These are phyloP conservation scores for Acridotheres tristis DNA, from an alignment of 2,797 vertebrate species.

Conservation along the genomic window DNA sequence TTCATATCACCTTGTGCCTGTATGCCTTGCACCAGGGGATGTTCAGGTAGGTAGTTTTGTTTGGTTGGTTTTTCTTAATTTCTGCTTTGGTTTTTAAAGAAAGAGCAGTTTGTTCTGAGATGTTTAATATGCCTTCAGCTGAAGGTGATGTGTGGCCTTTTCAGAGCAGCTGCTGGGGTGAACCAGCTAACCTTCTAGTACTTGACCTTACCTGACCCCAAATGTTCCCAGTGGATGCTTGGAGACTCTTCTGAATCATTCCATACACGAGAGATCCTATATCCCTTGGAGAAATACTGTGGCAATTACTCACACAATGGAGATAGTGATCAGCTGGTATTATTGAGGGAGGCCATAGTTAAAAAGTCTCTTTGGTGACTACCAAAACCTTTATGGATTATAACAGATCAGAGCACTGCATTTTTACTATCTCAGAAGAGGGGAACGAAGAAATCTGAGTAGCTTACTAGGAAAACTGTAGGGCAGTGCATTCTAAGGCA, in stretches of 20 bases:
- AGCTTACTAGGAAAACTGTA: background rate
- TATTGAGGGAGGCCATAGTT: background rate
- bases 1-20: rapidly evolving
- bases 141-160: background rate
- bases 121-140: background rate
- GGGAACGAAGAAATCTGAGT: background rate
- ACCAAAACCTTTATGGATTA: background rate
- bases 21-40: background rate
- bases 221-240: background rate
- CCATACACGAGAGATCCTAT: background rate
- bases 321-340: background rate
- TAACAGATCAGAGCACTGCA: background rate
- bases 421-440: background rate
- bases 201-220: background rate
- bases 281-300: background rate
- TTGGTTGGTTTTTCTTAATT: background rate
- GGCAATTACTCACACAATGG: background rate
- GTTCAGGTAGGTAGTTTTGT: background rate
- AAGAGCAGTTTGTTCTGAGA: background rate
- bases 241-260: background rate
- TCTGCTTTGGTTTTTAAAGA: background rate
- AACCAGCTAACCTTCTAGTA: background rate
- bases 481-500: background rate
- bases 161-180: background rate
- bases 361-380: background rate